A percentile compares a stretch with the other conserved stretches of the same genome.
phyloP scores from a whole-genome alignment of 2,113 vertebrate genomes.

The mouse (Mus musculus) region GRCm39 chr10:5945001-5945500 shows the following conservation, averaged over 20 bases:
- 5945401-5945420: not conserved
- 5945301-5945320: not conserved
- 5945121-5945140: not conserved
- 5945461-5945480: not conserved
- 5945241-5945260: not conserved
- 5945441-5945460: not conserved
- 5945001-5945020: not conserved
- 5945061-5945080: not conserved
- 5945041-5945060: not conserved
- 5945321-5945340: not conserved
- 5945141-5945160: not conserved
- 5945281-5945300: not conserved
- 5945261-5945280: not conserved
- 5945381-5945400: no score
- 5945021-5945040: not conserved
- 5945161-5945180: not conserved
- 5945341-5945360: not conserved
- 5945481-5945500: not conserved
- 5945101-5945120: not conserved
- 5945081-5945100: not conserved
- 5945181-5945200: not conserved
- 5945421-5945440: not conserved
- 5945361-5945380: not conserved
- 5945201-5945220: not conserved
- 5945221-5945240: not conserved